These are phyloP conservation scores for Xanthia togata DNA, from an alignment of 2,888 invertebrate species.

Conservation along the genomic window DNA sequence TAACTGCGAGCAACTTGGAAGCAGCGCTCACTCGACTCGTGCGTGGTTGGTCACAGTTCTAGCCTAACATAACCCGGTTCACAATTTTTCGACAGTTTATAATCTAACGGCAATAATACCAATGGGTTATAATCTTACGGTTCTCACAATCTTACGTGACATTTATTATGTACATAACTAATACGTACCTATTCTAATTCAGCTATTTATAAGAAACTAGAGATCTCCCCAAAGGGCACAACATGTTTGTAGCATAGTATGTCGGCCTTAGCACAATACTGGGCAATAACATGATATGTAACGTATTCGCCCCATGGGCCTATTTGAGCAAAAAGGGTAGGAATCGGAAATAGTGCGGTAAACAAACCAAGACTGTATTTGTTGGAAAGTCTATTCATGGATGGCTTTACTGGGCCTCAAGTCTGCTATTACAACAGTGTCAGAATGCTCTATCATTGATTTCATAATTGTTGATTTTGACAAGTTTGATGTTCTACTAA, in stretches of 20 bases:
- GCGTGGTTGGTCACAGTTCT: no score
- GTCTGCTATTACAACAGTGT: no score
- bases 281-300: slow-evolving; percentile 64
- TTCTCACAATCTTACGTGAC: no score
- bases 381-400: slow-evolving; percentile 41
- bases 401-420: slow-evolving; percentile 48
- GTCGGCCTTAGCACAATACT: slow-evolving; percentile 59
- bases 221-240: slow-evolving; percentile 52
- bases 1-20: no score
- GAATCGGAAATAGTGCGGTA: slow-evolving; percentile 60
- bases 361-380: slow-evolving; percentile 61
- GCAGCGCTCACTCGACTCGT: no score
- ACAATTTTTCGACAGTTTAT: no score
- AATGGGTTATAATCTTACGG: no score
- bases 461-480: no score
- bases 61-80: no score
- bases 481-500: no score
- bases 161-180: background rate
- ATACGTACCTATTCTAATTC: slow-evolving; percentile 7
- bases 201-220: slow-evolving; percentile 38
- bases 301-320: slow-evolving; percentile 67
- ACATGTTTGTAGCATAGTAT: slow-evolving; percentile 61
- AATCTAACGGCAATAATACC: no score
- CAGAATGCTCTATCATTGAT: no score
- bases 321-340: slow-evolving; percentile 61